Base-by-base conservation (phyloP, 1,140 invertebrate genomes). In the Bombyx mandarina region DNA sequence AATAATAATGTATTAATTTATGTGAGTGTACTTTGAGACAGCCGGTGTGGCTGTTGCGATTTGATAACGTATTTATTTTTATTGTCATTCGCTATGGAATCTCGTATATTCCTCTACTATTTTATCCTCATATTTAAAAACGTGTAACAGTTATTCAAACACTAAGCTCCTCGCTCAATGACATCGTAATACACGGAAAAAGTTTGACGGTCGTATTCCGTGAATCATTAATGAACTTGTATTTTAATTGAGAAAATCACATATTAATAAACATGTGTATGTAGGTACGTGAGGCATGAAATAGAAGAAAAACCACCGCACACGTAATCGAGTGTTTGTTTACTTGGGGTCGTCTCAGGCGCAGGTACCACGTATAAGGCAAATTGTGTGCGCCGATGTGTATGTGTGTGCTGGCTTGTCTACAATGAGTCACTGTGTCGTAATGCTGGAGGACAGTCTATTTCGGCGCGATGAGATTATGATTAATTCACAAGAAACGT, bases 401-500 rank as follows among this genome's bases (percentile, higher is more conserved):
- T 68, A 66, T 71, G 65, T 71, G 65, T 65, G 69, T 67, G 60
- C 54, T 61, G 70, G 57, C 72, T 72, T 69, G 67, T 67, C 69
- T 53, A 75, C 69, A 69, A 69, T 83, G 82, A 86, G 66, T 86
- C 82, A 83, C 65, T 70, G 58, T 78, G 69, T 79, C 74, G 78
- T 79, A 76, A 82, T 66, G 67, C 62, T 69, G 69, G 73, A 82
- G 77, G 78, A 79, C 79, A 77, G 66, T 75, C 79, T 81, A 83
- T 82, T 82, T 86, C 74, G 75, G 80, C 76, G 62, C 69, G 78
- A 82, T 81, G 77, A 83, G 69, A 77, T 81, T 80, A 78, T 81
- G 73, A 79, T 82, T 77, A 81, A 79, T 81, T 77, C 73, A 74
- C 56, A 73, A 60, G 59, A 75, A 74, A 75, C 55, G 73, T 61